Evolutionary conservation across 1,140 invertebrate species (phyloP), one percentile per base, ranked within the genome.

Genomic region (Brachionus plicatilis): DNA sequence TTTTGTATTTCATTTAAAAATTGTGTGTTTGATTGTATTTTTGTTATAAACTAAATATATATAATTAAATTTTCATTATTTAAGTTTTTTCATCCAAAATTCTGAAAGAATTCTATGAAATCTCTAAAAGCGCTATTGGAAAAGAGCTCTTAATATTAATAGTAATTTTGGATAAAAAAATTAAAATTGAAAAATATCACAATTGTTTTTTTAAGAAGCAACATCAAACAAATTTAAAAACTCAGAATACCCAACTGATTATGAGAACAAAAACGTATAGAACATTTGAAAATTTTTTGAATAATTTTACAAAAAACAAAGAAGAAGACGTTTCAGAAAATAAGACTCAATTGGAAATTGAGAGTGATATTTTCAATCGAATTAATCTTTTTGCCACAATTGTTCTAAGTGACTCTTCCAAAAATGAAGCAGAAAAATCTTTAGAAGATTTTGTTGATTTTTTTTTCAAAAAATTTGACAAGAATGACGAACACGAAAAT

Each of bases 381-480:
- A 17, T 82, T 6, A 65, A 65, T 47, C 17, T 82, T 17, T 24
- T 82, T 9, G 29, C 65, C 1, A 82, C 79, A 17, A 60, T 82
- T 45, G 37, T 82, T 60, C n/a, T 82, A 20, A 65, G 53, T 65
- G 79, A 82, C 12, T 43, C 37, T 2, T 8, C 8, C 4, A 68
- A 65, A 68, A 65, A 65, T 65, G 79, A 82, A 1, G 11, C 43
- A 12, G 72, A 50, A 76, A 76, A 76, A 76, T 50, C 72, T 1
- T n/a, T 76, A 0, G 79, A 65, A 33, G 79, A 60, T 41, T 82
- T 45, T 68, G 43, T 82, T 68, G 27, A 20, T 45, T n/a, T 27
- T 24, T 82, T 37, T 82, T 68, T 82, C 14, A 82, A 82, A 17
- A n/a, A 47, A 20, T 12, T 82, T 17, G 79, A 82, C 14, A 29